Percentiles rank a stretch among this genome's conserved stretches.
Evolutionary conservation across 2,888 invertebrate genomes (phyloP).

Genomic region (Drosophila subquinaria): DNA sequence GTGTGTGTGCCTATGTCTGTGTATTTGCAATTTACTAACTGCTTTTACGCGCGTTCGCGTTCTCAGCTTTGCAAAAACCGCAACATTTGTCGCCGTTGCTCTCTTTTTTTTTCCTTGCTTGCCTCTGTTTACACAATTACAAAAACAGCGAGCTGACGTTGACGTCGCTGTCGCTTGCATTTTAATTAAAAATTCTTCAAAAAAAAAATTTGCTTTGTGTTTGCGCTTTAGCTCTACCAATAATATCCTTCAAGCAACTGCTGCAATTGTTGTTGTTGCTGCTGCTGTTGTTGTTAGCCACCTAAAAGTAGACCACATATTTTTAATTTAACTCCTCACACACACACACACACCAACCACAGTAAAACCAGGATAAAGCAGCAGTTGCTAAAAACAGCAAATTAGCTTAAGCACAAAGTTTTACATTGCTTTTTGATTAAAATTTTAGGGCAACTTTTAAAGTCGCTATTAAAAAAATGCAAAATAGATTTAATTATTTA

Average conservation of each 20-base stretch:
- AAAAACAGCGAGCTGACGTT: conserved; percentile 39
- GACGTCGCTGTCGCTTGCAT: conserved; percentile 53
- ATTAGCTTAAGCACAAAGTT: conserved; percentile 4
- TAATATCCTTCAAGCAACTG: conserved; percentile 65
- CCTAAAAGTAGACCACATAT: conserved; percentile 79
- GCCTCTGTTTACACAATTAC: conserved; percentile 62
- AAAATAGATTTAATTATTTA: not conserved
- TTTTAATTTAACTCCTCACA: conserved; percentile 69
- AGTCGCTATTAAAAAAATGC: not conserved
- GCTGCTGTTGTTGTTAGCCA: conserved; percentile 49
- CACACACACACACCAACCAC: conserved; percentile 8
- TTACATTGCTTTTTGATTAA: not conserved
- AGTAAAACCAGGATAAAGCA: conserved; percentile 30
- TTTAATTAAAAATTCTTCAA: conserved; percentile 78
- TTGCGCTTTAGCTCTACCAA: conserved; percentile 58
- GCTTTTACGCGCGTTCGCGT: conserved; percentile 71
- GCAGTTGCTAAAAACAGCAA: conserved; percentile 20
- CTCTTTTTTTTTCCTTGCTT: not conserved
- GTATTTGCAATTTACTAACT: conserved; percentile 73
- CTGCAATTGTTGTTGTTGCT: conserved; percentile 3
- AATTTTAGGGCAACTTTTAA: not conserved
- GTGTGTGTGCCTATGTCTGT: conserved; percentile 19
- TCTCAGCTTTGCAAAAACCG: conserved; percentile 58
- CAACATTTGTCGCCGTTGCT: conserved; percentile 64
- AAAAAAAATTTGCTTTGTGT: conserved; percentile 72